Conservation (phyloP, 2,888 invertebrate genomes). For the Dryococelus australis region DNA sequence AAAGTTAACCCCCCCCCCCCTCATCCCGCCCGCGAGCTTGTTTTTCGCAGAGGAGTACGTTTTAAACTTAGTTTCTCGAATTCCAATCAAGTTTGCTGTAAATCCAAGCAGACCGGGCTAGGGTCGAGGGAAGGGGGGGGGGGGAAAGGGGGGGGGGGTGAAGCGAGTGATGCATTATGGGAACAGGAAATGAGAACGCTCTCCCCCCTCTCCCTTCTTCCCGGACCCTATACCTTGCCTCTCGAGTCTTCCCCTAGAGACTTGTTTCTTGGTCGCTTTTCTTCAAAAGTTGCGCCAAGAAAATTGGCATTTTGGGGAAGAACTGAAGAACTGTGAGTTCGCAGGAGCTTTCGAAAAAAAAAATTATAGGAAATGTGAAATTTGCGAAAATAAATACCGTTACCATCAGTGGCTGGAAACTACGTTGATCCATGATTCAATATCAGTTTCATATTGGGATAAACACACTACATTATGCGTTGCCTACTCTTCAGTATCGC, state of each 20-base stretch:
- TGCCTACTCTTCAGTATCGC: too few species aligned
- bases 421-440: too few species aligned
- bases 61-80: constrained; percentile 16
- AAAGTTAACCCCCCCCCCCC: constrained; percentile 12
- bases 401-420: too few species aligned
- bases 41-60: constrained; percentile 16
- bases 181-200: constrained; percentile 37
- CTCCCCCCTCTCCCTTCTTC: constrained; percentile 1
- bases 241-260: neutral
- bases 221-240: neutral
- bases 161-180: constrained; percentile 36
- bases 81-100: constrained; percentile 10
- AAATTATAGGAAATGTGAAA: too few species aligned
- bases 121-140: too few species aligned
- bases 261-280: constrained; percentile 25
- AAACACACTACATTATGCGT: too few species aligned
- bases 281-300: neutral
- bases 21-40: neutral
- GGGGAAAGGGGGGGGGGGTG: neutral
- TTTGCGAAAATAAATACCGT: too few species aligned
- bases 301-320: neutral
- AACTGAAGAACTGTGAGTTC: neutral
- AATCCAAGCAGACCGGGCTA: neutral
- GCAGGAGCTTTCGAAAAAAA: too few species aligned
- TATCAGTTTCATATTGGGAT: too few species aligned